A percentile compares a stretch with the other conserved stretches of the same genome.
Conservation (phyloP, 2,888 invertebrate genomes). For the Nemoura dubitans region DNA sequence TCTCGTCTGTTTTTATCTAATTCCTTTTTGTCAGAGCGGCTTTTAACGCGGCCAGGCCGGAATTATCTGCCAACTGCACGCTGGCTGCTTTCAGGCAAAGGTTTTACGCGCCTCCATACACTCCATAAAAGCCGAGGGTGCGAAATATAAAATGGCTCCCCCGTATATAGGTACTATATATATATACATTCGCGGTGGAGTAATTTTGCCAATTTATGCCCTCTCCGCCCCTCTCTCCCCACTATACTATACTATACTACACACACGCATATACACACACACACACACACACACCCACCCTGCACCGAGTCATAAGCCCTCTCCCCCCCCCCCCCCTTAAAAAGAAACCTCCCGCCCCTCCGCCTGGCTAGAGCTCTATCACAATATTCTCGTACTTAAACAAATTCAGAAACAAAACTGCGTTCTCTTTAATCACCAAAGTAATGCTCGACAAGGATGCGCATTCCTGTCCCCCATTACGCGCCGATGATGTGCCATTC, state of each 20-base stretch:
- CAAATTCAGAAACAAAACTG: neutral
- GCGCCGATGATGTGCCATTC: neutral
- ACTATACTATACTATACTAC: neutral
- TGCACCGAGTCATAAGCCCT: neutral
- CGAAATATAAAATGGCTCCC: constrained; percentile 36
- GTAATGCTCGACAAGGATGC: constrained; percentile 24
- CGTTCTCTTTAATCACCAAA: neutral
- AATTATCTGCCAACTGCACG: constrained; percentile 38
- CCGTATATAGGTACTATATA: neutral
- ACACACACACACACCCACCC: no score
- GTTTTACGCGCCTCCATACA: constrained; percentile 35
- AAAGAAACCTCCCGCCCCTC: neutral
- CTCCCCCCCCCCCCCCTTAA: neutral
- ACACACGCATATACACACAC: no score
- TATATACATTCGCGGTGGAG: constrained; percentile 15
- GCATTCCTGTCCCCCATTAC: constrained; percentile 18
- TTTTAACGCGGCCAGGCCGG: neutral
- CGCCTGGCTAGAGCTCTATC: neutral
- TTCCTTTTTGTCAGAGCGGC: constrained; percentile 39
- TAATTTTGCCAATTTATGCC: constrained; percentile 41
- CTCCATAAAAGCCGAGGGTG: constrained; percentile 38
- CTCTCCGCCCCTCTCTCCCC: neutral
- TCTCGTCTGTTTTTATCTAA: constrained; percentile 35
- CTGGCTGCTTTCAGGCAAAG: constrained; percentile 34
- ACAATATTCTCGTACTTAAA: constrained; percentile 20